Evolutionary conservation across 2,888 invertebrate species (phyloP), one percentile per base, ranked within the genome.

Genomic region (Diarsia rubi): DNA sequence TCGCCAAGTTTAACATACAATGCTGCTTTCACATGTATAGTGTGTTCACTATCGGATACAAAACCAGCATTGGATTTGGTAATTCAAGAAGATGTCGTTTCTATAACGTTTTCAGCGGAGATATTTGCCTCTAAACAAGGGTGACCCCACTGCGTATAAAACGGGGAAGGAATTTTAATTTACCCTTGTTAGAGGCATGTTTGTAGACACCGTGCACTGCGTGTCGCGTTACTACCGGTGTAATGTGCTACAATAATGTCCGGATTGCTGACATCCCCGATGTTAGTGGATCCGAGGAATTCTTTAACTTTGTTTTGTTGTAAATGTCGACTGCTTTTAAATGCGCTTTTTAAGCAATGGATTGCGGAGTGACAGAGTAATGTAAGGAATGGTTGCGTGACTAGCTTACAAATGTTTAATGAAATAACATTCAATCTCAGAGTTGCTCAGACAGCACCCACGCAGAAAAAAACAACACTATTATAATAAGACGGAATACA

Each of bases 131-230:
- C 72, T 73, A 84, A 86, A 88, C 84, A 84, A 90, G 89, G 92
- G 90, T 89, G 90, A 88, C 90, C 90, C 88, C 83, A 81, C 86
- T 88, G 85, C 88, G 88, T 89, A 91, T 91, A 90, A 92, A 92
- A 90, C 89, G 89, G 84, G 82, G 76, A 84, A 91, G 92, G 95
- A 95, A 95, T 95, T 95, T 95, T 95, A 94, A 95, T 95, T 93
- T 92, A 92, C 91, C 92, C 94, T 95, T 92, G 95, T 95, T 94
- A 94, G 91, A 89, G 88, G 75, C 88, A 87, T 89, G 90, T 90
- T 89, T 86, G 86, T 82, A 79, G 89, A 87, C 86, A 84, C 85
- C 84, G 82, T 85, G 81, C 75, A 75, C 72, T 80, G 84, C 84
- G 86, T 79, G 78, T 86, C 82, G 84, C 78, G 74, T 89, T 88